Evolutionary conservation across 2,888 invertebrate genomes (phyloP).

Genomic region (Callosobruchus maculatus): DNA sequence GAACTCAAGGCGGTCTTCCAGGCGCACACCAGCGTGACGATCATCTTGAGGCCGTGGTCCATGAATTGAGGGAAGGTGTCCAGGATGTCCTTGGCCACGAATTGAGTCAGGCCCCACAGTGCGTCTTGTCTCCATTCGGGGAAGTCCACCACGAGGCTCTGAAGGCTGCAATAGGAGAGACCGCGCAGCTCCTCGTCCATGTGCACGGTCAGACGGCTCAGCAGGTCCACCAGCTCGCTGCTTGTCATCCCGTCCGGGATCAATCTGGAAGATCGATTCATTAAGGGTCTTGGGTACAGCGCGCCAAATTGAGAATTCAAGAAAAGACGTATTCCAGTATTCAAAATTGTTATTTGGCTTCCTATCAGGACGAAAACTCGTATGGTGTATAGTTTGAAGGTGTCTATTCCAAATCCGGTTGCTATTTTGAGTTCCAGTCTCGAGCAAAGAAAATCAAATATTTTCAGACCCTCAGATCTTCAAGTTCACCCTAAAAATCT

Average conservation of each 20-base stretch:
- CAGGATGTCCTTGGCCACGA: slow-evolving; percentile 86
- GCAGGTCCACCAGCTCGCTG: slow-evolving; percentile 88
- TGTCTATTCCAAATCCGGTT: too few species aligned
- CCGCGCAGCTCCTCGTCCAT: slow-evolving; percentile 97
- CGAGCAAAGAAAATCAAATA: too few species aligned
- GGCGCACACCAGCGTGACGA: slow-evolving; percentile 85
- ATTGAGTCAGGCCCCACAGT: slow-evolving; percentile 89
- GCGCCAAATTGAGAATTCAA: too few species aligned
- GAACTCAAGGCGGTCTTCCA: slow-evolving; percentile 75
- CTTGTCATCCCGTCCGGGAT: slow-evolving; percentile 97
- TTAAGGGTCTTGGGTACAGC: too few species aligned
- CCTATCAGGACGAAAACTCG: too few species aligned
- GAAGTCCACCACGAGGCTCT: slow-evolving; percentile 93
- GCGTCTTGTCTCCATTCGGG: slow-evolving; percentile 98
- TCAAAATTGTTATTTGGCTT: too few species aligned
- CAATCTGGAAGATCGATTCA: slow-evolving; percentile 53
- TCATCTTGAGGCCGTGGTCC: slow-evolving; percentile 89
- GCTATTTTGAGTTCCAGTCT: too few species aligned
- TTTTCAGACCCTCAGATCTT: too few species aligned
- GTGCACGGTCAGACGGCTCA: slow-evolving; percentile 92
- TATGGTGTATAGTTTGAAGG: too few species aligned
- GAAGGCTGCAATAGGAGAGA: slow-evolving; percentile 90
- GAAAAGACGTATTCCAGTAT: too few species aligned
- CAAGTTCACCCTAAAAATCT: too few species aligned
- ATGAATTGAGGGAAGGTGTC: slow-evolving; percentile 87